Evolutionary conservation across 2,888 invertebrate genomes (phyloP), one percentile per base, ranked within the genome.

Genomic region (Cephus pygmeus): DNA sequence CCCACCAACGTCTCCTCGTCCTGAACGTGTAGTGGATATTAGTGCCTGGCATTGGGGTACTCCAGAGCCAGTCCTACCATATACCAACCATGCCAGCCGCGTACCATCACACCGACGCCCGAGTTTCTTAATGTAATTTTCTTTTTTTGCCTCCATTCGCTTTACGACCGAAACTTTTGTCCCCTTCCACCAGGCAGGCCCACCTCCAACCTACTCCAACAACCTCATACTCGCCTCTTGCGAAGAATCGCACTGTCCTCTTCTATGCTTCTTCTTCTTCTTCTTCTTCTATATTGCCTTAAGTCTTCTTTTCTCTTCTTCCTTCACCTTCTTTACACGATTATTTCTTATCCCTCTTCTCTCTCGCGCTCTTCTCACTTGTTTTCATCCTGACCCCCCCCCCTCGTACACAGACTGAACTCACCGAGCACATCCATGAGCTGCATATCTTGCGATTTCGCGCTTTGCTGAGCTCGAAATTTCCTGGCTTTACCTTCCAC

Each of bases 71-170:
- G 83, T 79, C 77, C 80, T 75, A 73, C 56, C 81, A 81, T 81
- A 79, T 79, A 83, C 84, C 74, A 71, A 1, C 71, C 71, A 71
- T 83, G 81, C 79, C 81, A 79, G 69, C 81, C 76, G 80, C 79
- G 80, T 75, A 85, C 80, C 80, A 85, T 83, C 81, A 69, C 79
- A 75, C 75, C 83, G 83, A 83, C 88, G 85, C 88, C 82, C 86
- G 88, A 89, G 88, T 90, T 90, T 89, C 89, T 89, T 89, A 89
- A 89, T 90, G 89, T 90, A 90, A 90, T 90, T 90, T 89, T 88
- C 87, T 87, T 88, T 89, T 87, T 87, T 88, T 88, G 84, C 88
- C 76, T 88, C 86, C 85, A 84, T 81, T 81, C 34, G 74, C 35
- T 74, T 34, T 34, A 74, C 74, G 74, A 74, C 73, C 87, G 80